Evolutionary conservation across 1,140 invertebrate species (phyloP).

Genomic region (Procambarus virginalis): DNA sequence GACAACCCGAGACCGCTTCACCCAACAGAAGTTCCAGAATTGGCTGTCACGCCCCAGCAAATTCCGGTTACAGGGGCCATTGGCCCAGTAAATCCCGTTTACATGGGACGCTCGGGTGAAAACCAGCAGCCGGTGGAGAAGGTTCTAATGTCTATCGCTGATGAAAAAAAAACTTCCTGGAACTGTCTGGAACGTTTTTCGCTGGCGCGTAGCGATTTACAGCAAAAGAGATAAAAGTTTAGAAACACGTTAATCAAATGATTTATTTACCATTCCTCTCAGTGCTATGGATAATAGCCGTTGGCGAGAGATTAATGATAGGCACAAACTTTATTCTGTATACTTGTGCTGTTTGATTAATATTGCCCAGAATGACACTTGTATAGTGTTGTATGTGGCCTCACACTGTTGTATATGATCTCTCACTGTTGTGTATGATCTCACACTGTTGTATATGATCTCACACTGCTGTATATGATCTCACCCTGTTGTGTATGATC

Average conservation of each 20-base stretch:
- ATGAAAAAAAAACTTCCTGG: neutral
- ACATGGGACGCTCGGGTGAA: neutral
- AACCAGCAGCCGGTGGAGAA: neutral
- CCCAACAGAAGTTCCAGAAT: neutral
- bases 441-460: no score
- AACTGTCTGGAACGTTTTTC: neutral
- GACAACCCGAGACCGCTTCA: neutral
- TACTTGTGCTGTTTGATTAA: constrained; percentile 16
- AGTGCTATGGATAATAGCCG: constrained; percentile 25
- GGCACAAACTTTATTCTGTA: constrained; percentile 21
- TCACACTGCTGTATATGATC: no score
- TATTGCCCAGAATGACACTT: neutral
- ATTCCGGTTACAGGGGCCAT: neutral
- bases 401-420: no score
- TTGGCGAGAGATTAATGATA: constrained; percentile 27
- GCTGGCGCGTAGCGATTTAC: no score
- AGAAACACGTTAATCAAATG: constrained; percentile 34
- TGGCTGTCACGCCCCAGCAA: neutral
- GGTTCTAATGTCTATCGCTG: neutral
- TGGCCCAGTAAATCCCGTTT: neutral
- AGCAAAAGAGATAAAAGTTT: neutral
- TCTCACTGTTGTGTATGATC: no score
- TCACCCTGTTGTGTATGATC: no score
- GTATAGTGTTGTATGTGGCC: no score
- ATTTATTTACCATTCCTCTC: constrained; percentile 20